A percentile compares a stretch with the other conserved stretches of the same genome.
Conservation (phyloP, 2,113 vertebrate genomes). For the Microcebus ravelobensis region DNA sequence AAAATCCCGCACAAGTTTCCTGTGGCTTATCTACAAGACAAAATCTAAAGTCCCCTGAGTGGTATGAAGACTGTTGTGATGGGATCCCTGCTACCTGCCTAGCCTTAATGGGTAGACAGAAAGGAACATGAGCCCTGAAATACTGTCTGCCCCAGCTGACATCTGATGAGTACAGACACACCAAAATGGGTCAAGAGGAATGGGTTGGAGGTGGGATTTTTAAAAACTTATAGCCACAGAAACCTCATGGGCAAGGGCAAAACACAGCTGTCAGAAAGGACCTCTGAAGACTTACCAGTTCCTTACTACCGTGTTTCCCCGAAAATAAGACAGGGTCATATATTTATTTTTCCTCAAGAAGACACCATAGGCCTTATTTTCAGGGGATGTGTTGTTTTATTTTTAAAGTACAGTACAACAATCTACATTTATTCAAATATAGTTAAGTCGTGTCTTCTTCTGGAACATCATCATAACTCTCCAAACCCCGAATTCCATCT, state of each 20-base stretch:
- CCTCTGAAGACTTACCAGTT: not conserved
- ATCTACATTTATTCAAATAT: no score
- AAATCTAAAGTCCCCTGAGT: not conserved
- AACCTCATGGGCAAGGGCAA: not conserved
- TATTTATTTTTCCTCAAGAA: no score
- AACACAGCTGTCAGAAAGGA: not conserved
- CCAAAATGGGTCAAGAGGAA: not conserved
- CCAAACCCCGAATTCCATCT: no score
- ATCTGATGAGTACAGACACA: not conserved
- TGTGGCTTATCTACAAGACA: not conserved
- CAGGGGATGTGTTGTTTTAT: no score
- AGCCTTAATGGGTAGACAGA: not conserved
- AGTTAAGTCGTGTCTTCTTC: no score
- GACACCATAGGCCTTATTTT: no score
- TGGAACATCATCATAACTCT: no score
- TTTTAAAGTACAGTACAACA: no score
- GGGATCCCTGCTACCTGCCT: not conserved
- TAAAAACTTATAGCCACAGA: not conserved
- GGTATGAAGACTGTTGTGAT: not conserved
- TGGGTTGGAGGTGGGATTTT: not conserved
- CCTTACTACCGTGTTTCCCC: not conserved
- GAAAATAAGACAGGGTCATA: no score
- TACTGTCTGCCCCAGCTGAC: not conserved
- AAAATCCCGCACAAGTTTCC: not conserved
- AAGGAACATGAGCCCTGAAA: not conserved